Evolutionary conservation across 1,140 invertebrate genomes (phyloP).

Genomic region (Archivesica marissinica): DNA sequence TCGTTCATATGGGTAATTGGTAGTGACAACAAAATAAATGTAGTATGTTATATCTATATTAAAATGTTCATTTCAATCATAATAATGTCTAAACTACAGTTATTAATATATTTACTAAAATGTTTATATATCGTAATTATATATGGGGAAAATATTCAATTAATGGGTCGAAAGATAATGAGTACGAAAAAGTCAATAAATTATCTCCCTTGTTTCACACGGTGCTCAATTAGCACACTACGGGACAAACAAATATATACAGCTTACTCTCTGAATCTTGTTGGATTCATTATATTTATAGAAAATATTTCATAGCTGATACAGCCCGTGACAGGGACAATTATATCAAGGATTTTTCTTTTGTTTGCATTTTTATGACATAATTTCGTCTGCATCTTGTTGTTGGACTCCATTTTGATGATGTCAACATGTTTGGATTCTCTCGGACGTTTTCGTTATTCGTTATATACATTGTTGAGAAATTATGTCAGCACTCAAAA

Average conservation of each 20-base stretch:
- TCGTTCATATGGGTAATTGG: no score
- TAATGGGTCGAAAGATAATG: not conserved
- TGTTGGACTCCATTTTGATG: not conserved
- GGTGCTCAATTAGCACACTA: no score
- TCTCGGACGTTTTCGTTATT: not conserved
- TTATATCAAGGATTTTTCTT: conserved; percentile 44
- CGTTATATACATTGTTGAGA: not conserved
- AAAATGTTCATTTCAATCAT: no score
- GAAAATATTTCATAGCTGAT: conserved; percentile 77
- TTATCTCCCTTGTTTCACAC: not conserved
- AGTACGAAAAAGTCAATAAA: not conserved
- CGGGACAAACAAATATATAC: not conserved
- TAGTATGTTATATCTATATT: no score
- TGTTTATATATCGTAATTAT: no score
- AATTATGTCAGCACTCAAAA: conserved; percentile 32
- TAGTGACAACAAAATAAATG: no score
- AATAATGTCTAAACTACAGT: no score
- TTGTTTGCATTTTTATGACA: not conserved
- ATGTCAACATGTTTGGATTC: not conserved
- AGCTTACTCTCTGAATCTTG: conserved; percentile 70
- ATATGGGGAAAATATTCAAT: no score
- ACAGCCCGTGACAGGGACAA: conserved; percentile 73
- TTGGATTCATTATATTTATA: conserved; percentile 78
- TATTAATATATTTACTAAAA: no score
- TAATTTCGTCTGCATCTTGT: not conserved